Evolutionary conservation across 1,140 invertebrate species (phyloP).

Genomic region (Ectropis grisescens): DNA sequence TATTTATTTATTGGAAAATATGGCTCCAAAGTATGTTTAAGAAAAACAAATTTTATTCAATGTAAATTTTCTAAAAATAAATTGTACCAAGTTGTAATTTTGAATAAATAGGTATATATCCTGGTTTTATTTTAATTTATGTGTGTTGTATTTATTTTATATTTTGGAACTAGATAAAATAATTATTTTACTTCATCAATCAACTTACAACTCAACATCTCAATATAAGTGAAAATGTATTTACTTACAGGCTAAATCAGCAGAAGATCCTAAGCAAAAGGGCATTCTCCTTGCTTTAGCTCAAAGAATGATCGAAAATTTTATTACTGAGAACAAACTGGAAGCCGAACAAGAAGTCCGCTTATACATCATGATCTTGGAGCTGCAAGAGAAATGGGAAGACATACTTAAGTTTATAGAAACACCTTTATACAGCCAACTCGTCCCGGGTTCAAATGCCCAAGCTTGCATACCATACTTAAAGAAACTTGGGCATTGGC

Average conservation of each 20-base stretch:
- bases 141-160: no score
- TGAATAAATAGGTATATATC: no score
- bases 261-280: conserved; percentile 66
- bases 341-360: conserved; percentile 95
- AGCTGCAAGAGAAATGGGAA: conserved; percentile 86
- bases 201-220: no score
- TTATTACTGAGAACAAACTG: conserved; percentile 89
- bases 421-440: conserved; percentile 77
- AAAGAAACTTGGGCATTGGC: conserved; percentile 80
- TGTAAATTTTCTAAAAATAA: no score
- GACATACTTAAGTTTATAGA: conserved; percentile 86
- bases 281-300: conserved; percentile 85
- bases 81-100: no score
- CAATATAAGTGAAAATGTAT: no score
- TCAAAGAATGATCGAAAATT: conserved; percentile 89
- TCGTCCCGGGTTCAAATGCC: conserved; percentile 73
- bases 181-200: no score
- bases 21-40: no score
- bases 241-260: conserved; percentile 47
- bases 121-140: no score
- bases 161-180: no score
- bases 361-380: conserved; percentile 91
- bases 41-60: no score
- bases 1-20: no score
- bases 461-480: conserved; percentile 81